These are phyloP conservation scores for Spisula solida DNA, from an alignment of 2,888 invertebrate genomes.

Conservation along the genomic window DNA sequence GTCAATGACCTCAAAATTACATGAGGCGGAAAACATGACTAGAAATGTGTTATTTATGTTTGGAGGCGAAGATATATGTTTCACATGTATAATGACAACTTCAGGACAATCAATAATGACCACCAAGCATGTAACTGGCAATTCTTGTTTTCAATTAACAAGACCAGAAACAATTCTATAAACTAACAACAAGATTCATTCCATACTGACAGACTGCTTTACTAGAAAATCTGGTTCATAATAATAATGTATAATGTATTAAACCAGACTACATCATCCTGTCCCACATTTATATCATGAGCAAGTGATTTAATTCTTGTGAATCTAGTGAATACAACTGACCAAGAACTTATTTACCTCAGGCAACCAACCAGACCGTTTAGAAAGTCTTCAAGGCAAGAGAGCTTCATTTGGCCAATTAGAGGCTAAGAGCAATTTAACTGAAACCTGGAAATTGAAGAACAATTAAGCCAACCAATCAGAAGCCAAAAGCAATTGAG, in stretches of 20 bases:
- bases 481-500: too few species aligned
- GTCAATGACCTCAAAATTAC: too few species aligned
- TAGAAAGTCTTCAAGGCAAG: too few species aligned
- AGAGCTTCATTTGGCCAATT: too few species aligned
- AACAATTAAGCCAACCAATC: too few species aligned
- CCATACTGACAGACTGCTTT: slow-evolving; percentile 6
- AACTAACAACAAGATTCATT: slow-evolving; percentile 11
- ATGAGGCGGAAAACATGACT: too few species aligned
- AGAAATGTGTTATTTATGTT: too few species aligned
- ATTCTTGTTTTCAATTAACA: slow-evolving; percentile 21
- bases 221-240: neutral
- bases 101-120: neutral
- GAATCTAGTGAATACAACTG: neutral
- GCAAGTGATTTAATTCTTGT: neutral
- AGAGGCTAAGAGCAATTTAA: too few species aligned
- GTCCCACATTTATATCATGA: neutral
- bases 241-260: neutral
- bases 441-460: too few species aligned
- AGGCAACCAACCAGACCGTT: too few species aligned
- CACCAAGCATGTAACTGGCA: slow-evolving; percentile 13
- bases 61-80: too few species aligned
- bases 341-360: neutral
- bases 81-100: neutral
- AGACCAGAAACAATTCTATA: neutral
- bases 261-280: neutral